Base-by-base conservation (phyloP, 53 echinoderm and acorn worm genomes). In the Crossaster papposus region DNA sequence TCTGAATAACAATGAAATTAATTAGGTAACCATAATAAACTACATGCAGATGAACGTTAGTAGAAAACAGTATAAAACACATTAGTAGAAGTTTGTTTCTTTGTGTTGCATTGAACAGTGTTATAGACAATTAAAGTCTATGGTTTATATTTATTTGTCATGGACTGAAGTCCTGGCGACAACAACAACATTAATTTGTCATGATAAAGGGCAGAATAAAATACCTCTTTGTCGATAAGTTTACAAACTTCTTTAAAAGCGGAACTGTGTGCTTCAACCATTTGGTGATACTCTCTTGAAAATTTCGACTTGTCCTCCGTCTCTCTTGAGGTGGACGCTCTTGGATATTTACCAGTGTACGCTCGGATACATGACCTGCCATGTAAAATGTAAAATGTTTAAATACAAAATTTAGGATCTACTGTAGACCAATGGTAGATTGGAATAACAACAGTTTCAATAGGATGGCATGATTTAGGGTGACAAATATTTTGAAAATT, bases 381-480 rank as follows among this genome's bases (percentile, higher is more conserved):
- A 44, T 44, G 9, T 44, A 1, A 44, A 44, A 44, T 44, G 5
- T 5, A 44, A 44, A 44, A 44, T 44, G 44, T 44, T 44, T 44
- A 0, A 44, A 44, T 44, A 44, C n/a, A 5, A 44, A 7, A 9
- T 44, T 44, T 44, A 1, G 72, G 72, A 72, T 72, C 72, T 72
- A 72, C 72, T 72, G 9, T 72, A 44, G 72, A 72, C 72, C 72
- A 75, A 75, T 75, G 30, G 14, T 75, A 3, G 12, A 32, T 75
- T 75, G 76, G 76, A 75, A 75, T 75, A 75, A 75, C 30, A 64
- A 75, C 76, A 75, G 15, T 75, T 75, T 37, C 76, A 75, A 75
- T 75, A 75, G 76, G 30, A 75, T 75, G 76, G 38, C 37, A 75
- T 30, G 37, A 75, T 75, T 75, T 75, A 75, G 76, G 76, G 37